These are phyloP conservation scores for Synanthedon myopaeformis DNA, from an alignment of 2,888 invertebrate species.

Conservation along the genomic window DNA sequence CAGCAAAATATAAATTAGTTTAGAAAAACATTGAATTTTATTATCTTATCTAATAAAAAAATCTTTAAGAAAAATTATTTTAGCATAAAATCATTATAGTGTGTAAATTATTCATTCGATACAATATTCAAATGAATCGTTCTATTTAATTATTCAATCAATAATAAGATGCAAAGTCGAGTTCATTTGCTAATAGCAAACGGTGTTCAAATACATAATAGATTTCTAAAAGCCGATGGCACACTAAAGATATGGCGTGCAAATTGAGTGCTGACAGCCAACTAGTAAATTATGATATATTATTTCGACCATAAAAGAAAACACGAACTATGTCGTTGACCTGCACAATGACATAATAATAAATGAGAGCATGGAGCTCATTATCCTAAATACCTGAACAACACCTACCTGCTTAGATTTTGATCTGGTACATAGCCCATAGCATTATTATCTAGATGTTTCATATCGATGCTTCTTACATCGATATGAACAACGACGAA, in stretches of 20 bases:
- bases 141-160: neutral
- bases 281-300: slow-evolving; percentile 16
- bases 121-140: neutral
- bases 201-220: neutral
- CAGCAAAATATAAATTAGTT: too few species aligned
- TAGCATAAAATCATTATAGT: too few species aligned
- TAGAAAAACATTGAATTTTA: too few species aligned
- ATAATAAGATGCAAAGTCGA: neutral
- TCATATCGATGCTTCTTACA: too few species aligned
- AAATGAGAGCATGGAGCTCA: slow-evolving; percentile 16
- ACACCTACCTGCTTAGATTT: slow-evolving; percentile 11
- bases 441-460: too few species aligned
- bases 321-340: slow-evolving; percentile 15
- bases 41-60: too few species aligned
- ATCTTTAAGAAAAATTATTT: too few species aligned
- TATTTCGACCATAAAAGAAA: slow-evolving; percentile 6
- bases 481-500: too few species aligned
- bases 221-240: slow-evolving; percentile 7
- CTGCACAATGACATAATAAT: slow-evolving; percentile 25
- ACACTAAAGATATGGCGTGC: slow-evolving; percentile 19
- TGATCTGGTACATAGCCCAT: neutral
- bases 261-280: slow-evolving; percentile 22
- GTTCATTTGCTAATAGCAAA: neutral
- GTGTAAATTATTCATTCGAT: too few species aligned
- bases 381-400: slow-evolving; percentile 31